Percentiles rank a stretch among this genome's conserved stretches.
Conservation (phyloP, 2,888 invertebrate species). For the Xestia rhomboidea region DNA sequence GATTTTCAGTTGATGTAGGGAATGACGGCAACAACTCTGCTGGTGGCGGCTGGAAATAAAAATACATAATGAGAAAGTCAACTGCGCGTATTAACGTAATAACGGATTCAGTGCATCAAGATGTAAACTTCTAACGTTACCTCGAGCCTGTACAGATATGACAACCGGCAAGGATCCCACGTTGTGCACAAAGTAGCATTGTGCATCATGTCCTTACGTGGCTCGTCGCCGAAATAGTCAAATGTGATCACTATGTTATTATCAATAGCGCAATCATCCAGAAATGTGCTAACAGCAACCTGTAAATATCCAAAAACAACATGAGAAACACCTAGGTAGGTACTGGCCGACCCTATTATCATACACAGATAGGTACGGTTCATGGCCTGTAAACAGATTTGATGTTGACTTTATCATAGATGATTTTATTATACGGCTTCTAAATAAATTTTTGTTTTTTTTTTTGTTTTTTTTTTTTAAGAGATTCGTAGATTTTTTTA, state of each 20-base stretch:
- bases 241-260: slow-evolving; percentile 86
- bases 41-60: slow-evolving; percentile 80
- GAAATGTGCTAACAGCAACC: slow-evolving; percentile 81
- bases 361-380: neutral
- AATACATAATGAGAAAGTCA: slow-evolving; percentile 1
- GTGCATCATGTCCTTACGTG: slow-evolving; percentile 87
- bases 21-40: slow-evolving; percentile 82
- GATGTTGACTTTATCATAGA: neutral
- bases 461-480: too few species aligned
- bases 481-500: too few species aligned
- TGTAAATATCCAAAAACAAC: slow-evolving; percentile 57
- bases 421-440: neutral
- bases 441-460: too few species aligned
- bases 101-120: neutral
- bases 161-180: slow-evolving; percentile 87
- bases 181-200: slow-evolving; percentile 85
- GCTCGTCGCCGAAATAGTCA: slow-evolving; percentile 88
- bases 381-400: neutral
- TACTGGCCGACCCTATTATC: neutral
- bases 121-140: slow-evolving; percentile 67
- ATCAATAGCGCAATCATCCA: slow-evolving; percentile 85
- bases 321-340: neutral
- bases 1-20: slow-evolving; percentile 83
- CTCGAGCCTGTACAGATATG: slow-evolving; percentile 87
- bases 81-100: neutral